A percentile compares a stretch with the other conserved stretches of the same genome.
Evolutionary conservation across 2,113 vertebrate species (phyloP).

Genomic region (Tricholaema leucomelas): DNA sequence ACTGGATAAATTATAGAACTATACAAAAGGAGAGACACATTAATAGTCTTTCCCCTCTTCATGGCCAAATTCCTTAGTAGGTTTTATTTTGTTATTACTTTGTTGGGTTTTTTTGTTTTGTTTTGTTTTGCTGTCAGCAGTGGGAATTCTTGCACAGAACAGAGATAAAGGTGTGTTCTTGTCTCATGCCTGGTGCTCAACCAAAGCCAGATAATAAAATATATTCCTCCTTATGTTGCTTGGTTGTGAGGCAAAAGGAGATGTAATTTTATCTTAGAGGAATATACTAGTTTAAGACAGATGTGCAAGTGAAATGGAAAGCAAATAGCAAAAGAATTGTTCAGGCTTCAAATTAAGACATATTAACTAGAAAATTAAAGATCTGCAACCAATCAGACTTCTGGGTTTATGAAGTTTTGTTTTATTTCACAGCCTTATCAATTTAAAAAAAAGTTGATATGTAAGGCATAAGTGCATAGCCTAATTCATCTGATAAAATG

Average conservation of each 20-base stretch:
- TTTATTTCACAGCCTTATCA: background rate
- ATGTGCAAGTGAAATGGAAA: background rate
- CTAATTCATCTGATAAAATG: background rate
- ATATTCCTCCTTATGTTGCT: background rate
- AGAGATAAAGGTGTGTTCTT: background rate
- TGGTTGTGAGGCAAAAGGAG: background rate
- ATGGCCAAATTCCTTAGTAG: background rate
- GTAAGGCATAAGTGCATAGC: background rate
- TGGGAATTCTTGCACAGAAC: background rate
- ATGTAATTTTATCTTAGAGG: background rate
- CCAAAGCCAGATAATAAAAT: background rate
- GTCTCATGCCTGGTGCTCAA: background rate
- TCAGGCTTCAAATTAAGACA: background rate
- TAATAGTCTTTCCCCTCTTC: background rate
- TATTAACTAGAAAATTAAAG: background rate
- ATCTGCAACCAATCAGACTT: background rate
- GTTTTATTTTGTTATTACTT: background rate
- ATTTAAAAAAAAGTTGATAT: background rate
- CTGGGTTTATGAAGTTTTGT: background rate
- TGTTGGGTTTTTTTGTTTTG: background rate
- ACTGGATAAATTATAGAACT: background rate
- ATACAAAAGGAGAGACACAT: background rate
- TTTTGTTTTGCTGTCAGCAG: background rate
- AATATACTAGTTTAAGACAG: background rate
- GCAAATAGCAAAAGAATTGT: background rate